Evolutionary conservation across 2,113 vertebrate genomes (phyloP), one percentile per base, ranked within the genome.

Genomic region (Rafetus swinhoei): DNA sequence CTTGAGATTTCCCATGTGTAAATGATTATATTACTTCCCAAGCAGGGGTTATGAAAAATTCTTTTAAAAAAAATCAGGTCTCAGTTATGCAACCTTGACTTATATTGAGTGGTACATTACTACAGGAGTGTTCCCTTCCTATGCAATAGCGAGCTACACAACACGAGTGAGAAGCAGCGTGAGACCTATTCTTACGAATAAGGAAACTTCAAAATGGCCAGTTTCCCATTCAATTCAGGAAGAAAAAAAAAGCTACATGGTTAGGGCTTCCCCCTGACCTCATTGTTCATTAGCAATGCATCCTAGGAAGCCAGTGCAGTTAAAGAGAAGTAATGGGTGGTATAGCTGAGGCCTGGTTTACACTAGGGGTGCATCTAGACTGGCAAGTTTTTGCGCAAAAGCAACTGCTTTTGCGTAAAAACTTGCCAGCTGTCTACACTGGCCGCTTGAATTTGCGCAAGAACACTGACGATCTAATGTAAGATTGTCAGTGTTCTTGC

Each of bases 221-320:
- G 29, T 84, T 56, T 50, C 54, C 5, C 77, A 27, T 11, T 89
- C 57, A n/a, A 25, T 86, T 59, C 4, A 69, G 32, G 9, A 92
- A 52, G 74, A 25, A 27, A 27, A 56, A 56, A 56, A 57, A 54
- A 10, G 10, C 59, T 54, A 24, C 3, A 86, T 62, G 86, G 19
- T 86, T 82, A 80, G 45, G 22, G 29, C 29, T 81, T 82, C 32
- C 4, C 35, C 35, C 65, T 72, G 65, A 21, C 18, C 65, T 72
- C 65, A n/a, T 3, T 77, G 55, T 59, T 74, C 82, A 90, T 79
- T 52, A 84, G 74, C 89, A 96, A 87, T 2, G 25, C 77, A 85
- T 62, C 80, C 52, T 45, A 5, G 65, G 89, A 86, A 84, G 88
- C 32, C n/a, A 84, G 55, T 79, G 74, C 4, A 79, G 53, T 69